A percentile compares a stretch with the other conserved stretches of the same genome.
These are phyloP conservation scores for Delia radicum DNA, from an alignment of 1,140 invertebrate genomes.

Conservation along the genomic window DNA sequence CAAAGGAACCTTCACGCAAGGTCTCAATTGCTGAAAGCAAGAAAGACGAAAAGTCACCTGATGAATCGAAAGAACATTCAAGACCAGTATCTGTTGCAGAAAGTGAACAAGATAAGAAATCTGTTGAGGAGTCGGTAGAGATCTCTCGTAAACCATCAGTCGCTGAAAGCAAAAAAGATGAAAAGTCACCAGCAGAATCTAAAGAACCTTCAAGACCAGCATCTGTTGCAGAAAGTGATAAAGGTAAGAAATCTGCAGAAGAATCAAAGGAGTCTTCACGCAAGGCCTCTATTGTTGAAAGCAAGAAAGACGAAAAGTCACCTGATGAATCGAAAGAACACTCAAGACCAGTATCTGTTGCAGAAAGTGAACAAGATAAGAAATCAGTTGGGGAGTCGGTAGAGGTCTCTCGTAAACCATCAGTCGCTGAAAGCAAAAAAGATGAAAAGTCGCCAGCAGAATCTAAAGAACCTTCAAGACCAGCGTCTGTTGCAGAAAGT, in stretches of 20 bases:
- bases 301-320: conserved; percentile 27
- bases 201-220: conserved; percentile 26
- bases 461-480: conserved; percentile 17
- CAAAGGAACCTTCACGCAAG: conserved; percentile 27
- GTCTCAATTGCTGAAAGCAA: conserved; percentile 30
- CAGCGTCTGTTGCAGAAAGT: conserved; percentile 8
- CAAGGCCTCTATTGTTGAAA: conserved; percentile 25
- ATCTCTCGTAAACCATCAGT: conserved; percentile 28
- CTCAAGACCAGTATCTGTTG: conserved; percentile 34
- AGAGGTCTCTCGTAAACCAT: not conserved
- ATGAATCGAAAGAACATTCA: conserved; percentile 31
- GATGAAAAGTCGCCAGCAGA: not conserved
- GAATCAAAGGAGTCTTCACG: conserved; percentile 23
- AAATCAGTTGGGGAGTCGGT: conserved; percentile 21
- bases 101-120: conserved; percentile 21
- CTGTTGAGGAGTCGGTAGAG: conserved; percentile 34
- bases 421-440: conserved; percentile 10
- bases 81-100: conserved; percentile 25
- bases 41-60: conserved; percentile 8
- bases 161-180: conserved; percentile 25
- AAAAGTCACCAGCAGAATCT: not conserved
- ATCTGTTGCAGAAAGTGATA: conserved; percentile 24
- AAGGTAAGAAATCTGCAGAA: not conserved
- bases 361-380: conserved; percentile 29
- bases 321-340: conserved; percentile 34